These are phyloP conservation scores for Geotria australis DNA, from an alignment of 2,797 vertebrate genomes.

Conservation along the genomic window DNA sequence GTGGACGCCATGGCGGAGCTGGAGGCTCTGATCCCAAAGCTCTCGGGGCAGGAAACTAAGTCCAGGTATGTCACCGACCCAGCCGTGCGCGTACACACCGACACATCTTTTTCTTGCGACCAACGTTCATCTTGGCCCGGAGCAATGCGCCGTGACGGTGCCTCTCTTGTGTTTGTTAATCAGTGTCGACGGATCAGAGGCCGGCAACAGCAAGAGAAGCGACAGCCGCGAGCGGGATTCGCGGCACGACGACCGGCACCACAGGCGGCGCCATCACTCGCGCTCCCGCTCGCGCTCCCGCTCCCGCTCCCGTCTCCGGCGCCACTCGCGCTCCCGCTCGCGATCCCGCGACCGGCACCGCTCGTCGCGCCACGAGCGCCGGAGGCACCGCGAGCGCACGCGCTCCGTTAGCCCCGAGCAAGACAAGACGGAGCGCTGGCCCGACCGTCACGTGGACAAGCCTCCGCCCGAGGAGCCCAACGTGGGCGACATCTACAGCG, in stretches of 20 bases:
- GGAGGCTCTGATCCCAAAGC: conserved; percentile 71
- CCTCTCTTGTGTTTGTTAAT: no score
- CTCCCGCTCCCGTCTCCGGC: conserved; percentile 21
- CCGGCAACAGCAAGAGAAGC: conserved; percentile 1
- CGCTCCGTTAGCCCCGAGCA: conserved; percentile 14
- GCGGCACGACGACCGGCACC: conserved; percentile 12
- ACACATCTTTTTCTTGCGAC: no score
- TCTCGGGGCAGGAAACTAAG: conserved; percentile 12
- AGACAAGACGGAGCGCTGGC: conserved; percentile 21
- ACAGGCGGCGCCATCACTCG: conserved; percentile 12
- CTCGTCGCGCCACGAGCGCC: neutral
- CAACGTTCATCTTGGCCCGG: no score
- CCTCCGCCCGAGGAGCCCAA: conserved; percentile 73
- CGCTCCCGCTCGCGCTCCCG: conserved; percentile 14
- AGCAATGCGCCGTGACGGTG: no score
- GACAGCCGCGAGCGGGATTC: conserved; percentile 22
- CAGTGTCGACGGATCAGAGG: neutral
- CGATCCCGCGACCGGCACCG: conserved; percentile 17
- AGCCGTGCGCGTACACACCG: no score
- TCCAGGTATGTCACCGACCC: neutral
- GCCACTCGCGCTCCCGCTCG: conserved; percentile 12
- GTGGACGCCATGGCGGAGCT: conserved; percentile 70
- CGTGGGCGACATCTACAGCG: conserved; percentile 80
- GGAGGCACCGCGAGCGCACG: neutral
- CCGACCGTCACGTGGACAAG: conserved; percentile 70